A percentile compares a stretch with the other conserved stretches of the same genome.
These are phyloP conservation scores for Hemistola chrysoprasaria DNA, from an alignment of 2,888 invertebrate genomes.

Conservation along the genomic window DNA sequence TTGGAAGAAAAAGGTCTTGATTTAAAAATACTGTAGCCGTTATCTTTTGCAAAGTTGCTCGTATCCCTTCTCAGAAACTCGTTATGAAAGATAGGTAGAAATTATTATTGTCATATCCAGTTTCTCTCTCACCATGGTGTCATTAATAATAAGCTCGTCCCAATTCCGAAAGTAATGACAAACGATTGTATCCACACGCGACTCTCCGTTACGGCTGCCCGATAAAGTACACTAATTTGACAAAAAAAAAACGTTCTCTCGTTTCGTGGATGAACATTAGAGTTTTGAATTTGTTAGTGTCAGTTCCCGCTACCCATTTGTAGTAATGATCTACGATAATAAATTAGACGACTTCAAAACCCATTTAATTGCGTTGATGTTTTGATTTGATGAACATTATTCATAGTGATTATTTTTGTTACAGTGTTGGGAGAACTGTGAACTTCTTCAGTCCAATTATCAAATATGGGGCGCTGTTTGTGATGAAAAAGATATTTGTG, in stretches of 20 bases:
- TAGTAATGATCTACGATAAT: conserved; percentile 47
- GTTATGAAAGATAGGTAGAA: too few relatives aligned
- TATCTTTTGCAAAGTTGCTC: too few relatives aligned
- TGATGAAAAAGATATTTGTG: conserved; percentile 87
- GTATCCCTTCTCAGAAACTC: too few relatives aligned
- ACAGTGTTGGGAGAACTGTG: conserved; percentile 91
- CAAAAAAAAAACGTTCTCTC: conserved; percentile 43
- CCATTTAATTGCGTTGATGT: conserved; percentile 47
- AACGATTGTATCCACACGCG: conserved; percentile 47
- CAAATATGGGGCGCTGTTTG: conserved; percentile 88
- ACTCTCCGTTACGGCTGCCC: conserved; percentile 35
- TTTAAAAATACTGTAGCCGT: too few relatives aligned
- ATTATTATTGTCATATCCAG: conserved; percentile 17
- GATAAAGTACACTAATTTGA: conserved; percentile 52
- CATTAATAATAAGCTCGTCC: conserved; percentile 38
- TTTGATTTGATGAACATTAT: conserved; percentile 39
- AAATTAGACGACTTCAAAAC: conserved; percentile 49
- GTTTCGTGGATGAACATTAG: conserved; percentile 39
- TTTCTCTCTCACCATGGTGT: conserved; percentile 22
- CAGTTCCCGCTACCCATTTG: conserved; percentile 46
- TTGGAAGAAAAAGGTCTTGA: too few relatives aligned
- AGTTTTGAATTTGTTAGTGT: conserved; percentile 48
- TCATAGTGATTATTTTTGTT: conserved; percentile 63
- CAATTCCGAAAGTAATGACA: conserved; percentile 50
- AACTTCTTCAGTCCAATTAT: conserved; percentile 87